Evolutionary conservation across 2,888 invertebrate species (phyloP).

Genomic region (Lepidocyrtoides sp.): DNA sequence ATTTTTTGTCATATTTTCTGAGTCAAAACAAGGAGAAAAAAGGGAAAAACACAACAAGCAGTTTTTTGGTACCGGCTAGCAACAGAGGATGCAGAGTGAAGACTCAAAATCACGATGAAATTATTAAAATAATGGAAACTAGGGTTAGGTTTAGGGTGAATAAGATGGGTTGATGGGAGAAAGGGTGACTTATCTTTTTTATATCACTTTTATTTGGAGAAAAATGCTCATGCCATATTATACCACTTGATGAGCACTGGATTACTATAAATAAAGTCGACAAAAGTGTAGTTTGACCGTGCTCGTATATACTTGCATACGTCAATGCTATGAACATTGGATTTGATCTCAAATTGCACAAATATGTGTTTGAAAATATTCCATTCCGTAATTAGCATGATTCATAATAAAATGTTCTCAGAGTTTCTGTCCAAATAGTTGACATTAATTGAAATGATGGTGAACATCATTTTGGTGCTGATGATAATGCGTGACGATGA

Average conservation of each 20-base stretch:
- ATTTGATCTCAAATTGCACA: conserved; percentile 29
- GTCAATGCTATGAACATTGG: background rate
- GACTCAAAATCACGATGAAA: background rate
- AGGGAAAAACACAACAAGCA: background rate
- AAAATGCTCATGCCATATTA: conserved; percentile 43
- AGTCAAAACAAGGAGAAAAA: background rate
- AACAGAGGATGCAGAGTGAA: background rate
- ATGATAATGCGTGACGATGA: background rate
- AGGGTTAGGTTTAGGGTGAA: conserved; percentile 26
- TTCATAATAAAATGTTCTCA: background rate
- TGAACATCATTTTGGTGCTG: background rate
- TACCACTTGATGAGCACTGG: background rate
- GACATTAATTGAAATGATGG: background rate
- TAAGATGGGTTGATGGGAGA: background rate
- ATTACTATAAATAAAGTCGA: too few species aligned
- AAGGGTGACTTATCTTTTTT: conserved; percentile 2
- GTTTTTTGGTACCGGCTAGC: background rate
- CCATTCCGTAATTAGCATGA: conserved; percentile 44
- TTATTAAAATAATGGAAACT: conserved; percentile 9
- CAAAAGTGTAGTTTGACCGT: too few species aligned
- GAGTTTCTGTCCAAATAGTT: background rate
- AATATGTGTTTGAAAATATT: conserved; percentile 43
- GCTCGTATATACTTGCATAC: background rate
- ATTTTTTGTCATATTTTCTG: background rate
- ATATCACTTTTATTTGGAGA: conserved; percentile 19